Conservation (phyloP, 2,888 invertebrate species). For the Coenonympha glycerion region DNA sequence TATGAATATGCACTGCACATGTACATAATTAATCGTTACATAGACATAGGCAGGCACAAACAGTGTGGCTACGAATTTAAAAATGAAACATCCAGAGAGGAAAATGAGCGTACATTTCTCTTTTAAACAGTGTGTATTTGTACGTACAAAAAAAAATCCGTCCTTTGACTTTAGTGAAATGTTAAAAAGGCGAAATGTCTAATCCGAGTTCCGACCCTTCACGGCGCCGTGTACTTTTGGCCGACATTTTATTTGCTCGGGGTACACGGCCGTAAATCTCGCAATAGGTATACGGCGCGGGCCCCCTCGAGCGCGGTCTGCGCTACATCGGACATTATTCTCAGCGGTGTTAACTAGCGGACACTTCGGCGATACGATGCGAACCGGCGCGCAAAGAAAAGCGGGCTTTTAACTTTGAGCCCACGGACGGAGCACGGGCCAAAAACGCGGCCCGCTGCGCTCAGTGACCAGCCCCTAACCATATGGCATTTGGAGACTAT, state of each 20-base stretch:
- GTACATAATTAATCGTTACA: too few relatives aligned
- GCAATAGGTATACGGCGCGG: constrained; percentile 23
- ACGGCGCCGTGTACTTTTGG: constrained; percentile 14
- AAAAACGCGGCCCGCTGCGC: too few relatives aligned
- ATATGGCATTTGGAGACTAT: too few relatives aligned
- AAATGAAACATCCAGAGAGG: too few relatives aligned
- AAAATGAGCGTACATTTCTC: too few relatives aligned
- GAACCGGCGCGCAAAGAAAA: constrained; percentile 1
- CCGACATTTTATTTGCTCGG: constrained; percentile 23
- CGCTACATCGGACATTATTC: constrained; percentile 31
- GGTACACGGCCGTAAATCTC: constrained; percentile 28
- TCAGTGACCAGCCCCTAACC: too few relatives aligned
- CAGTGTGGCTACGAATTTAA: too few relatives aligned
- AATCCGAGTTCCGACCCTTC: constrained; percentile 12
- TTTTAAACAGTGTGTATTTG: not conserved
- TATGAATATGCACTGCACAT: too few relatives aligned
- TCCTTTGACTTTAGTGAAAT: not conserved
- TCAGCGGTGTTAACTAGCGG: constrained; percentile 34
- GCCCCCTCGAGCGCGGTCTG: not conserved
- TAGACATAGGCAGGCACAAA: too few relatives aligned
- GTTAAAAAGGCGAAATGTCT: constrained; percentile 7
- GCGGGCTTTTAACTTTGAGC: too few relatives aligned
- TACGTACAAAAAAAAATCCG: not conserved
- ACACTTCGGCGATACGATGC: constrained; percentile 28
- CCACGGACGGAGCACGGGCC: too few relatives aligned